Conservation (phyloP, 2,113 vertebrate genomes). For the Oenanthe oenanthe region DNA sequence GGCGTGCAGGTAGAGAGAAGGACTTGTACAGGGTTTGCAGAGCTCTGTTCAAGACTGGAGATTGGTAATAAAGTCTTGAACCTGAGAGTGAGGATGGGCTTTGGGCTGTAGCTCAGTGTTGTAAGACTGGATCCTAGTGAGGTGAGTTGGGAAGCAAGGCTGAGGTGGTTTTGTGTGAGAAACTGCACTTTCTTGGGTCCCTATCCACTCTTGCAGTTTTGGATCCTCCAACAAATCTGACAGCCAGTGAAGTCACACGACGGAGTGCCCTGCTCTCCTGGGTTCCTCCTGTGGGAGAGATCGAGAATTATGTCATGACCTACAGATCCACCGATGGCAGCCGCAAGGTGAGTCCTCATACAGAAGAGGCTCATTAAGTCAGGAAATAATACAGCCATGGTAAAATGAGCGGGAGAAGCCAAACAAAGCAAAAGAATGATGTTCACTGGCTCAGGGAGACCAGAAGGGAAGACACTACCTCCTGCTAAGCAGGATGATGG, state of each 20-base stretch:
- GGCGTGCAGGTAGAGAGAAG: background rate
- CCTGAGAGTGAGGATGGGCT: background rate
- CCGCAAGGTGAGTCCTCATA: constrained; percentile 83
- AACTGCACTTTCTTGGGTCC: background rate
- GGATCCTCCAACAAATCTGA: constrained; percentile 92
- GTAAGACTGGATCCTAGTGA: background rate
- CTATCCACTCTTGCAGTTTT: constrained; percentile 78
- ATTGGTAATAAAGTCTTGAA: background rate
- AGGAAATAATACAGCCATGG: background rate
- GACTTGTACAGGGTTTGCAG: background rate
- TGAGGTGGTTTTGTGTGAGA: background rate
- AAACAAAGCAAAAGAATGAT: background rate
- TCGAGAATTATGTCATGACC: constrained; percentile 95
- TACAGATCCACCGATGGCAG: constrained; percentile 88
- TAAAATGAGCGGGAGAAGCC: background rate
- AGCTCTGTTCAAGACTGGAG: background rate
- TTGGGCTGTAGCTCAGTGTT: background rate
- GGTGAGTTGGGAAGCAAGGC: background rate
- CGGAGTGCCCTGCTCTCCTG: constrained; percentile 93
- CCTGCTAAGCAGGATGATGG: background rate
- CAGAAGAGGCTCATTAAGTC: background rate
- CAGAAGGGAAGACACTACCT: background rate
- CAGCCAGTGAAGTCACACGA: constrained; percentile 90
- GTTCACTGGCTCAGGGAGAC: background rate
- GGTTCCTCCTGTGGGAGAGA: constrained; percentile 88